Evolutionary conservation across 2,113 vertebrate species (phyloP), one percentile per base, ranked within the genome.

Genomic region (Gallinago media): DNA sequence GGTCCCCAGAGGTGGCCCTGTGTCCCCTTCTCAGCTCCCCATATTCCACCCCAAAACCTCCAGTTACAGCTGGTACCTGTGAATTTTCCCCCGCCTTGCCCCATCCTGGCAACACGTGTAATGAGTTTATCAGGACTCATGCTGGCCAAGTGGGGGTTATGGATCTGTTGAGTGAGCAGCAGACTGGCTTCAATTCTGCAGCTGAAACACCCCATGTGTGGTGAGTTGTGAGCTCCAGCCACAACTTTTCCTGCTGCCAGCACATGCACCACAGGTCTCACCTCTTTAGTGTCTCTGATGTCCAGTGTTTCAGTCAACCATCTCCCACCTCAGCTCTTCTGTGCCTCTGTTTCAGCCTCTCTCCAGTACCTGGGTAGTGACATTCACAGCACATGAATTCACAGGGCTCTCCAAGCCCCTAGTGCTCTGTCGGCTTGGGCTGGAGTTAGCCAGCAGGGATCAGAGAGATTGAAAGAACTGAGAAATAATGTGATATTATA

Each of bases 21-120:
- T 5, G 36, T 36, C 61, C 54, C 0, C 0, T n/a, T 76, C 59
- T 66, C 38, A 27, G 5, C n/a, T 26, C 55, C 12, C 22, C 1
- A 0, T 25, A 21, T 9, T 8, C 5, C 1, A 34, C 31, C 72
- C 61, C 61, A 4, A 42, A 71, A 6, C 3, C 26, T 44, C 59
- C 52, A 26, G 34, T 59, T 50, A 15, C 14, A 31, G 9, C 62
- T 20, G 66, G 44, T 29, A 47, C 47, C 65, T 14, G 59, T 18
- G 29, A 50, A 20, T 38, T 38, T 3, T 5, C 11, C 4, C 46
- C 20, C 17, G 50, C 8, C 9, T 11, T 6, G 14, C 40, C 15
- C 40, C 40, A 9, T 67, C 26, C 63, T 23, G 63, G 50, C 36
- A 67, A 18, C 2, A 0, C 9, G 3, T 6, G 42, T 3, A 6